These are phyloP conservation scores for Pollenia griseotomentosa DNA, from an alignment of 2,888 invertebrate genomes.

Conservation along the genomic window DNA sequence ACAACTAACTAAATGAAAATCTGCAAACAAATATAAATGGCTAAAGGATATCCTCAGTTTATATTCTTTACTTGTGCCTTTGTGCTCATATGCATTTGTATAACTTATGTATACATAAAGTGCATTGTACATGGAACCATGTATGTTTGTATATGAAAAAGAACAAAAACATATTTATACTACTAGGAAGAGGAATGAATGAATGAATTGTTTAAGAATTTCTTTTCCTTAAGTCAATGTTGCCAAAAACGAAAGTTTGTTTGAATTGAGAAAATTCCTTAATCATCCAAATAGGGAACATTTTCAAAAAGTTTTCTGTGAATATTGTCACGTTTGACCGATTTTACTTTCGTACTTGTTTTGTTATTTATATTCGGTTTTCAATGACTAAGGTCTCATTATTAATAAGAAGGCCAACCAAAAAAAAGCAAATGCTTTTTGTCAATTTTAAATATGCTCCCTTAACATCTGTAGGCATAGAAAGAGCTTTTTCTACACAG, in stretches of 20 bases:
- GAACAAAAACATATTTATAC: neutral
- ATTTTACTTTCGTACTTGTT: too few relatives aligned
- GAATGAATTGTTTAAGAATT: neutral
- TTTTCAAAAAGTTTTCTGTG: neutral
- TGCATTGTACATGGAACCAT: neutral
- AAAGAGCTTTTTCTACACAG: too few relatives aligned
- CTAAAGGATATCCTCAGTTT: conserved; percentile 67
- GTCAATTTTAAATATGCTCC: too few relatives aligned
- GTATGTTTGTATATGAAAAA: neutral
- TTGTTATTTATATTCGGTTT: too few relatives aligned
- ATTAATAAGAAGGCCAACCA: too few relatives aligned
- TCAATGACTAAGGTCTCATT: too few relatives aligned
- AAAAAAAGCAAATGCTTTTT: too few relatives aligned
- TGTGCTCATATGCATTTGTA: neutral
- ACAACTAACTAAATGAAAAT: conserved; percentile 45
- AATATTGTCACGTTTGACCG: too few relatives aligned
- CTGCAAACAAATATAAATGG: conserved; percentile 48
- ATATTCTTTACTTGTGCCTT: neutral
- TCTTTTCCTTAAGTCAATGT: neutral
- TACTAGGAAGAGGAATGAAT: neutral
- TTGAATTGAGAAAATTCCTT: too few relatives aligned
- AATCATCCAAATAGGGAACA: neutral
- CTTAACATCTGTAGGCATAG: too few relatives aligned
- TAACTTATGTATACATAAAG: neutral
- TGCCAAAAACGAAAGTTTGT: neutral